Conservation (phyloP, 2,888 invertebrate species). For the Sepiola atlantica region DNA sequence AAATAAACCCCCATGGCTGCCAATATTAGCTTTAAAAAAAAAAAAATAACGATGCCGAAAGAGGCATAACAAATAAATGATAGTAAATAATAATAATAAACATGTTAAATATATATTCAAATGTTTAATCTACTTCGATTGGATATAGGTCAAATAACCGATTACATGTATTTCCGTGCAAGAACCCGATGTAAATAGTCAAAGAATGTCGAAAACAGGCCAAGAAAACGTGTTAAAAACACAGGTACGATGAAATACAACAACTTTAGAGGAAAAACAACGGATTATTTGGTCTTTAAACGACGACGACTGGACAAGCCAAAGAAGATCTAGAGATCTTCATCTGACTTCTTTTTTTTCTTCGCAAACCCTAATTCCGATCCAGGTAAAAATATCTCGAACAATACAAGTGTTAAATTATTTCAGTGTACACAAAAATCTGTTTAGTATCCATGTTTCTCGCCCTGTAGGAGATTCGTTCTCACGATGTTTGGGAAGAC, state of each 20-base stretch:
- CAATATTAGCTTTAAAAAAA: too few relatives aligned
- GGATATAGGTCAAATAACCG: constrained; percentile 44
- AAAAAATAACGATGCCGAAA: too few relatives aligned
- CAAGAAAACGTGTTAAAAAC: not conserved
- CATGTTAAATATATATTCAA: constrained; percentile 35
- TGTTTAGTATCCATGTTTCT: not conserved
- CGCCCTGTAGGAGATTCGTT: constrained; percentile 32
- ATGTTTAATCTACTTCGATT: constrained; percentile 38
- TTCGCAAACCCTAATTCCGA: constrained; percentile 34
- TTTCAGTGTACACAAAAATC: constrained; percentile 32
- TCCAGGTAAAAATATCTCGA: constrained; percentile 37
- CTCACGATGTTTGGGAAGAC: not conserved
- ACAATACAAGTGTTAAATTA: not conserved
- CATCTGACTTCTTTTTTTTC: not conserved
- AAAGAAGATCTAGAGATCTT: not conserved
- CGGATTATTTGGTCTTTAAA: constrained; percentile 38
- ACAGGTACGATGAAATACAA: not conserved
- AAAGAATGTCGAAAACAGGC: not conserved
- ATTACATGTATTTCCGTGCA: constrained; percentile 16
- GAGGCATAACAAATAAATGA: too few relatives aligned
- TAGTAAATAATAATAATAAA: too few relatives aligned
- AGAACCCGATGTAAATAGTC: constrained; percentile 36
- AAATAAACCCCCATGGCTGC: too few relatives aligned
- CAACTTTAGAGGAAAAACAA: not conserved
- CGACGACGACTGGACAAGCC: not conserved